Evolutionary conservation across 2,888 invertebrate genomes (phyloP).

Genomic region (Panopea generosa): DNA sequence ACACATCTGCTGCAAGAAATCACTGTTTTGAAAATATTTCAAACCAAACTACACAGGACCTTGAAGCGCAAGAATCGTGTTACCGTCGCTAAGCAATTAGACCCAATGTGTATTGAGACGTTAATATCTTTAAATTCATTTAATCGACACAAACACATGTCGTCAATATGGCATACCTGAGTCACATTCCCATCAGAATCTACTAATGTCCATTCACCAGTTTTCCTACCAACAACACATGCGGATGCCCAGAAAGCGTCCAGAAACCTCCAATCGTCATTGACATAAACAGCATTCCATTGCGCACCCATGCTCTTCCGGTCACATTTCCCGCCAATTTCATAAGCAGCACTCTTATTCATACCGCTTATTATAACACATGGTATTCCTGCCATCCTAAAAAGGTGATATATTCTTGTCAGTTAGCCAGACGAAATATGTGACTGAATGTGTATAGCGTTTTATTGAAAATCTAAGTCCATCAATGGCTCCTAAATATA

Average conservation of each 20-base stretch:
- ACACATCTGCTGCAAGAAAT: too few species aligned
- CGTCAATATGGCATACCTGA: conserved; percentile 35
- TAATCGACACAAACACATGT: too few species aligned
- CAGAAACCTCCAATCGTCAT: conserved; percentile 81
- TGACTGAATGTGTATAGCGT: too few species aligned
- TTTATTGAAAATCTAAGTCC: too few species aligned
- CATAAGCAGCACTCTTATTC: conserved; percentile 84
- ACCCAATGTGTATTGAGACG: too few species aligned
- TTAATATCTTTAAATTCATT: too few species aligned
- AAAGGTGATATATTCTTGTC: conserved; percentile 14
- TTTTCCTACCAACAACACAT: conserved; percentile 78
- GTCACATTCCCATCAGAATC: conserved; percentile 76
- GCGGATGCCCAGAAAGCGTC: conserved; percentile 84
- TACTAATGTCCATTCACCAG: conserved; percentile 80
- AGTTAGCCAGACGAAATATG: too few species aligned
- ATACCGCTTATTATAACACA: conserved; percentile 82
- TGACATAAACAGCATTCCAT: conserved; percentile 83
- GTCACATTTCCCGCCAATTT: conserved; percentile 79
- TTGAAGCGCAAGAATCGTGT: too few species aligned
- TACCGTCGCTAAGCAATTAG: too few species aligned
- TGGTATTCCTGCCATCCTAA: conserved; percentile 80
- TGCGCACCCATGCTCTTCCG: conserved; percentile 81
- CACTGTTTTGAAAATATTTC: too few species aligned
- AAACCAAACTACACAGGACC: too few species aligned
- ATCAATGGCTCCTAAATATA: too few species aligned